These are phyloP conservation scores for Prionailurus viverrinus DNA, from an alignment of 2,113 vertebrate genomes.

Conservation along the genomic window DNA sequence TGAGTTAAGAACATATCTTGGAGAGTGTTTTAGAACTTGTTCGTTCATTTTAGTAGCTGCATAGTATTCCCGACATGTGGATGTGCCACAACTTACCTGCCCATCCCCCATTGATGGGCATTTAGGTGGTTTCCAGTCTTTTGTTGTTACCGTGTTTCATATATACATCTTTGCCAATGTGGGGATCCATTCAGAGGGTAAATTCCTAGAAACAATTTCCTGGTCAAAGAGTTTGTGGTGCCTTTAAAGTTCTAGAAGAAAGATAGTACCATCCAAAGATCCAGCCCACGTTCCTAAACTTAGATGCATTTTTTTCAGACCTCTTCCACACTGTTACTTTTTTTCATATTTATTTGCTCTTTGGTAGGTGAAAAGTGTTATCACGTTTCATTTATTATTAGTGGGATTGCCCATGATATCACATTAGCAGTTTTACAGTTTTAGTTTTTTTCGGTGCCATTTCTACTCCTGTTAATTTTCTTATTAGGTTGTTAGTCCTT, in stretches of 20 bases:
- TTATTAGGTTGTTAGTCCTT: neutral
- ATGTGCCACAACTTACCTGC: neutral
- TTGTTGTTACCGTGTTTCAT: neutral
- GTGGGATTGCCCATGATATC: neutral
- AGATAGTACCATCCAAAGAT: neutral
- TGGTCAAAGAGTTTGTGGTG: neutral
- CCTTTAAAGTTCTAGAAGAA: neutral
- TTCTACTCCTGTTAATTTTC: conserved; percentile 1
- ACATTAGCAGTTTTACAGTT: neutral
- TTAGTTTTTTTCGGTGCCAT: neutral
- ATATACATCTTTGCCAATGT: neutral
- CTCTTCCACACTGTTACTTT: neutral
- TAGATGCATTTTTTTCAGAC: neutral
- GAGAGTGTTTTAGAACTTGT: neutral
- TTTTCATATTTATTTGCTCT: neutral
- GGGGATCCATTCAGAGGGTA: neutral
- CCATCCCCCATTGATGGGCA: neutral
- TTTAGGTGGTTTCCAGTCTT: neutral
- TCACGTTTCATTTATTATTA: neutral
- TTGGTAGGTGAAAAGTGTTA: neutral
- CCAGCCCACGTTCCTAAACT: neutral
- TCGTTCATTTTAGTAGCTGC: neutral
- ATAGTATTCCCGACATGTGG: neutral
- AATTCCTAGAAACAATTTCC: neutral
- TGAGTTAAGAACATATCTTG: neutral